Conservation (phyloP, 2,797 vertebrate genomes). For the Labroides dimidiatus region DNA sequence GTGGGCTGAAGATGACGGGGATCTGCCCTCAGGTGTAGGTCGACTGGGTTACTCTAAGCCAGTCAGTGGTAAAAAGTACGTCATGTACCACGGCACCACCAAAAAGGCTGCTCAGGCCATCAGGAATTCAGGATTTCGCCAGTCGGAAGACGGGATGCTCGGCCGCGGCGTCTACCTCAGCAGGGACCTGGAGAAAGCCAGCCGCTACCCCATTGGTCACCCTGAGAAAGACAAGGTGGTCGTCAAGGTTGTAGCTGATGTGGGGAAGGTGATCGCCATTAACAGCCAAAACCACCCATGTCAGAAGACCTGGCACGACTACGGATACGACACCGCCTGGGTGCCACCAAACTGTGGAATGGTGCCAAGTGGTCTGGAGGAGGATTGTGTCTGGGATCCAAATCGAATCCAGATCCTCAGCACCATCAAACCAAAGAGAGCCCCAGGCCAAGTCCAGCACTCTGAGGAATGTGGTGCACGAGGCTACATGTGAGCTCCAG, state of each 20-base stretch:
- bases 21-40: accelerated
- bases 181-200: constrained; percentile 75
- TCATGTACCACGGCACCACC: constrained; percentile 81
- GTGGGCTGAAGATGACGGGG: constrained; percentile 57
- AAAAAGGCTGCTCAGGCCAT: constrained; percentile 15
- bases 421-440: accelerated
- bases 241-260: constrained; percentile 57
- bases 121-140: not conserved
- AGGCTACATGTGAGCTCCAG: too few relatives aligned
- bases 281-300: constrained; percentile 23
- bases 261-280: constrained; percentile 75
- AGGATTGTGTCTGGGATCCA: constrained; percentile 79
- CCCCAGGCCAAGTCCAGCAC: too few relatives aligned
- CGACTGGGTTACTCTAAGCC: not conserved
- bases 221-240: constrained; percentile 41
- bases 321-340: constrained; percentile 72
- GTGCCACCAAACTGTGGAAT: constrained; percentile 68
- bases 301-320: constrained; percentile 64
- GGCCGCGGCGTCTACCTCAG: constrained; percentile 79
- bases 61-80: not conserved
- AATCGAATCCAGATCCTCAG: accelerated
- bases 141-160: constrained; percentile 60
- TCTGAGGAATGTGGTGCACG: too few relatives aligned
- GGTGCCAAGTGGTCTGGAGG: constrained; percentile 60
- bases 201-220: constrained; percentile 43